Conservation (phyloP, 2,113 vertebrate species). For the Pampusana beccarii region DNA sequence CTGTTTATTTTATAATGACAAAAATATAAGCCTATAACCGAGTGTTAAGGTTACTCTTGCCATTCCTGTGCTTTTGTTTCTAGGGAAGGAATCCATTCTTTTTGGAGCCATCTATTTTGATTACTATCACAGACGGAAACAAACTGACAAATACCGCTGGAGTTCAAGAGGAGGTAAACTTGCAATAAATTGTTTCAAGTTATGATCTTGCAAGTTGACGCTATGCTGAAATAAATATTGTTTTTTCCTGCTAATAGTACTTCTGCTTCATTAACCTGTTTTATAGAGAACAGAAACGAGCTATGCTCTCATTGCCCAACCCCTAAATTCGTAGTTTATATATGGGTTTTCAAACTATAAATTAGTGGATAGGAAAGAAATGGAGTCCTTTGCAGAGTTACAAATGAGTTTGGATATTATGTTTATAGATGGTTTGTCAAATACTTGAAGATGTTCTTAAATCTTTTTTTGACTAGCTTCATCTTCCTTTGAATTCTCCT, state of each 20-base stretch:
- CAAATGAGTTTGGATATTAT: background rate
- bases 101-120: conserved; percentile 97
- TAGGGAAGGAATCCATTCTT: conserved; percentile 98
- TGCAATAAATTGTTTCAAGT: background rate
- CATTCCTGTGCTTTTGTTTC: conserved; percentile 54
- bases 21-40: background rate
- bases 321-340: background rate
- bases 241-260: background rate
- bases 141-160: conserved; percentile 93
- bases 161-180: conserved; percentile 94
- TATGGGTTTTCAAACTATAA: background rate
- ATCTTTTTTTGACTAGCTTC: conserved; percentile 79
- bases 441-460: background rate
- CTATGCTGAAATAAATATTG: background rate
- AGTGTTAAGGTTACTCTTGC: background rate
- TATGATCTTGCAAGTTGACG: background rate
- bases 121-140: conserved; percentile 97
- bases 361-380: background rate
- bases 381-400: background rate
- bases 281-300: background rate
- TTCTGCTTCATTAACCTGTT: background rate
- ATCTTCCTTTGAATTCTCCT: conserved; percentile 92
- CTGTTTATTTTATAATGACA: background rate
- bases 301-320: background rate
- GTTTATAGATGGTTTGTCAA: background rate